A percentile compares a stretch with the other conserved stretches of the same genome.
These are phyloP conservation scores for Sebastes oblongus DNA, from an alignment of 2,797 vertebrate species.

Conservation along the genomic window DNA sequence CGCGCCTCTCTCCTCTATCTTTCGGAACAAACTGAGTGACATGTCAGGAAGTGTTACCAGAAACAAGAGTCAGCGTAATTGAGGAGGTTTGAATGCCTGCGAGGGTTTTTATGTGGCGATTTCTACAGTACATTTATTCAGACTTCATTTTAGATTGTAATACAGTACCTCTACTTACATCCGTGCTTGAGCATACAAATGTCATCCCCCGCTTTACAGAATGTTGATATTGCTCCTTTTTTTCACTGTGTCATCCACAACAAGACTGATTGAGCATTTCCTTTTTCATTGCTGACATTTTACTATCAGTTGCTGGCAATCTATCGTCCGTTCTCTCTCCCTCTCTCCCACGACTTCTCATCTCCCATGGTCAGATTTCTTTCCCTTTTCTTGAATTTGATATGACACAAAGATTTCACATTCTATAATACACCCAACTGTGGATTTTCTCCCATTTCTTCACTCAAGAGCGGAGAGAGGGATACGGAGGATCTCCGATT, in stretches of 20 bases:
- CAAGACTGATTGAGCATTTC: slow-evolving; percentile 7
- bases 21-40: not conserved
- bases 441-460: slow-evolving; percentile 21
- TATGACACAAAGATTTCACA: slow-evolving; percentile 30
- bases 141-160: slow-evolving; percentile 8
- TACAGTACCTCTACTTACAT: not conserved
- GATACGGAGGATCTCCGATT: slow-evolving; percentile 30
- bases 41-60: slow-evolving; percentile 15
- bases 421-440: slow-evolving; percentile 1
- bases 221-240: not conserved
- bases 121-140: slow-evolving; percentile 4
- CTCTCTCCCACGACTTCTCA: slow-evolving; percentile 18
- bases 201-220: not conserved
- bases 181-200: slow-evolving; percentile 1
- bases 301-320: slow-evolving; percentile 3
- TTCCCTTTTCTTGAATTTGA: slow-evolving; percentile 25
- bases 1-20: slow-evolving; percentile 7
- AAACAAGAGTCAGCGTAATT: slow-evolving; percentile 47
- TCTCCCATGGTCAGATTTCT: slow-evolving; percentile 15
- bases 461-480: slow-evolving; percentile 12
- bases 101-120: not conserved
- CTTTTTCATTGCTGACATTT: slow-evolving; percentile 27
- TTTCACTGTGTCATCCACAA: slow-evolving; percentile 7
- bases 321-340: not conserved
- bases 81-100: slow-evolving; percentile 21